Evolutionary conservation across 2,113 vertebrate species (phyloP), one percentile per base, ranked within the genome.

Genomic region (Montifringilla adamsi): DNA sequence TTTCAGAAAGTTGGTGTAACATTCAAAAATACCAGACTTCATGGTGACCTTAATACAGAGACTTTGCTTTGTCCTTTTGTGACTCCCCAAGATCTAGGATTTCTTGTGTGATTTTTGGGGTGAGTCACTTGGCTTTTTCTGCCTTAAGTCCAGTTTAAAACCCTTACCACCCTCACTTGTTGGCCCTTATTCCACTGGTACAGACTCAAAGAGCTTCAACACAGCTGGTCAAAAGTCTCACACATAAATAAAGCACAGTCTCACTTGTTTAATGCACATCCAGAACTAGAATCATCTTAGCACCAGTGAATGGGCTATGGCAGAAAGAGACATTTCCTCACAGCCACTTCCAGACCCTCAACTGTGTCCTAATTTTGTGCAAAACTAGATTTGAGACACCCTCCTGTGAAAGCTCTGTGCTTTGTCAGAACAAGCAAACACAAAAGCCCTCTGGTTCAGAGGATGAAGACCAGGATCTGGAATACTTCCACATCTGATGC

Each of bases 11-110:
- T 18, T 2, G 64, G 12, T 13, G 1, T 16, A 81, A 58, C 18
- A 4, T 19, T 22, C 9, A 59, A 21, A 55, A 83, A 33, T 1
- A 70, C 10, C n/a, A 6, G 55, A n/a, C 19, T 55, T 46, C 27
- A 47, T 18, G 4, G 37, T 63, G 59, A 84, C 64, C 85, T 80
- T 10, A 23, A 55, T 41, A 64, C 33, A 41, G 52, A 55, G 47
- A 17, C 41, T 77, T 26, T 0, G 2, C 47, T 86, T 63, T 41
- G 43, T 58, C 58, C 56, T 33, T 43, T 37, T 1, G 0, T 44
- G 66, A 85, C 0, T 0, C 41, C 41, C 16, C 0, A 0, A 47
- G 35, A 73, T 5, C 11, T 1, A 55, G 21, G 15, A 62, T 15
- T 68, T 55, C 24, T 50, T 59, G 27, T 27, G 20, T 10, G 14